phyloP scores from a whole-genome alignment of 64 coral and sea anemone genomes.

The Cladopsammia gracilis region DNA sequence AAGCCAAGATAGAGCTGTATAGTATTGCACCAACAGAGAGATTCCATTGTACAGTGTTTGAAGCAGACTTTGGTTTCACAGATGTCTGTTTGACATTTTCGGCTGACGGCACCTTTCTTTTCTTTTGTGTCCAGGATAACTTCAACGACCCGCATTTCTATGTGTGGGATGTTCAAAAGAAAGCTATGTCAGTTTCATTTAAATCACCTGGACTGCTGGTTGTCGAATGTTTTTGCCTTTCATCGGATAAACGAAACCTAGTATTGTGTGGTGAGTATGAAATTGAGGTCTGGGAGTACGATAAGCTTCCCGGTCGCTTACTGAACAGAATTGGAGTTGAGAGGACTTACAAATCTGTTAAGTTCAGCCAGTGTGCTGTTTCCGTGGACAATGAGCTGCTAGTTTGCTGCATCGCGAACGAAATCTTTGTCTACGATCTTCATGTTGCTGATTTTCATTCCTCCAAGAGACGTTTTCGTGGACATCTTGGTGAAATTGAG shows the following conservation, averaged over 20 bases:
- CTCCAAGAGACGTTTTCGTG: not conserved
- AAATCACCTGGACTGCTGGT: not conserved
- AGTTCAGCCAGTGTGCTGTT: constrained; percentile 34
- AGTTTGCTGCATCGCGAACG: too few relatives aligned
- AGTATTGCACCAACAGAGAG: not conserved
- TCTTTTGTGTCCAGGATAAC: not conserved
- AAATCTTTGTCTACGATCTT: constrained; percentile 6
- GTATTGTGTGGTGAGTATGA: not conserved
- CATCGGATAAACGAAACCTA: not conserved
- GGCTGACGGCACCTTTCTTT: not conserved
- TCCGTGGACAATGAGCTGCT: too few relatives aligned
- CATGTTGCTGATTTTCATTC: not conserved
- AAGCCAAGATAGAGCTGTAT: not conserved
- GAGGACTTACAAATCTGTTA: not conserved
- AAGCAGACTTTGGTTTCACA: not conserved
- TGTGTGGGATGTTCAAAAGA: not conserved
- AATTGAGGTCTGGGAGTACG: constrained; percentile 19
- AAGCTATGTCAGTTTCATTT: not conserved
- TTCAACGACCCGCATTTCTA: not conserved
- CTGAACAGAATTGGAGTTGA: not conserved
- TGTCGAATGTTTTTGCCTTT: constrained; percentile 1
- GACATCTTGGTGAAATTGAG: constrained; percentile 16
- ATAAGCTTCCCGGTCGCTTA: not conserved
- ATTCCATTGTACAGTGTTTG: not conserved
- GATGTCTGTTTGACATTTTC: not conserved